phyloP scores from a whole-genome alignment of 2,888 invertebrate genomes.

The Melanostoma scalare region DNA sequence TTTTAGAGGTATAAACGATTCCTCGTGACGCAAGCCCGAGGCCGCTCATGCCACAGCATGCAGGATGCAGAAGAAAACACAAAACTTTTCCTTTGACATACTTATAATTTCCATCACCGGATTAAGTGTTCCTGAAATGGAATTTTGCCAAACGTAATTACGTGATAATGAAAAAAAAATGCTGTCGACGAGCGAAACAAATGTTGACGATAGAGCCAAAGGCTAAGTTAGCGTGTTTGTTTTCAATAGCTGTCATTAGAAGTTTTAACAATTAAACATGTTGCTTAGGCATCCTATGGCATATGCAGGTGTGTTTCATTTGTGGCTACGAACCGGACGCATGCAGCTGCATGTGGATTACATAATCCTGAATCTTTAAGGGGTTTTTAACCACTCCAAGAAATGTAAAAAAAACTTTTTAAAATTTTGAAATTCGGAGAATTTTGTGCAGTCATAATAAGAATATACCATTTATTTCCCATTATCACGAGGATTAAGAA shows the following conservation, averaged over 20 bases:
- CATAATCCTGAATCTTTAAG: constrained; percentile 3
- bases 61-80: no score
- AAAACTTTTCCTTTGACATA: constrained; percentile 13
- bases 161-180: constrained; percentile 39
- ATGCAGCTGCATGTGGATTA: constrained; percentile 24
- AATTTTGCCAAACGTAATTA: constrained; percentile 39
- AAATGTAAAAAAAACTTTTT: constrained; percentile 11
- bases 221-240: constrained; percentile 14
- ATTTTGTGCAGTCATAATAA: constrained; percentile 48
- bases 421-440: constrained; percentile 36
- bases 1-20: background rate
- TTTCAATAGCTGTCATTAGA: background rate
- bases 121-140: constrained; percentile 24
- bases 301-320: constrained; percentile 1
- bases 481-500: constrained; percentile 41
- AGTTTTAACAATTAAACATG: constrained; percentile 2
- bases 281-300: constrained; percentile 20
- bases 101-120: constrained; percentile 27
- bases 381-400: constrained; percentile 21
- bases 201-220: background rate
- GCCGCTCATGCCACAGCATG: no score
- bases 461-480: constrained; percentile 45
- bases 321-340: constrained; percentile 24
- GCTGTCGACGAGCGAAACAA: constrained; percentile 7
- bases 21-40: no score